Evolutionary conservation across 2,888 invertebrate genomes (phyloP), one percentile per base, ranked within the genome.

Genomic region (Eucera pruinosa): DNA sequence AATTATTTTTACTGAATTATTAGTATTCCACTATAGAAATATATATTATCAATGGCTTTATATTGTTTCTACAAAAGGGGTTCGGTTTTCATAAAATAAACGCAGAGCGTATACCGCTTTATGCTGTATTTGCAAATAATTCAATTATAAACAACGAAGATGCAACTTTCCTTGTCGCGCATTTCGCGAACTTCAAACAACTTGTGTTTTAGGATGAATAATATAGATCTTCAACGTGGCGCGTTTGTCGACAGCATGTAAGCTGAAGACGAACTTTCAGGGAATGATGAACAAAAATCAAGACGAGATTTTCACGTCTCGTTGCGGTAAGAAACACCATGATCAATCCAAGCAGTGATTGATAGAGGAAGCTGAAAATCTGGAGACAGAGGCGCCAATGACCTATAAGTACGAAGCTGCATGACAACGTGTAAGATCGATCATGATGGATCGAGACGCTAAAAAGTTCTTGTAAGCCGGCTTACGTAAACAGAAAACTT

Each of bases 311-410:
- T 69, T 54, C 64, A 55, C 60, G 64, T 41, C 62, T 71, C 68
- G 50, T 39, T 11, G 60, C 43, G 39, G 52, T 58, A 57, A 65
- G 70, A 50, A 45, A 47, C 57, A 47, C 47, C 58, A 48, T 48
- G 83, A 85, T 85, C 70, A 62, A 79, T 82, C 81, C 72, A 65
- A 54, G 55, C 65, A 33, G 83, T 82, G 88, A 87, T 86, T 86
- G 88, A 87, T 87, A 81, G 84, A 78, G 71, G 82, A 73, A 75
- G 61, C 73, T 70, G 69, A 64, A 75, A 76, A 78, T 69, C 67
- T 66, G 88, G 91, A 66, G 92, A 90, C 81, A 90, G 87, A 69
- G 90, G 90, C 84, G 92, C 92, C 54, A 90, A 88, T 86, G 91
- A 91, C 67, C 82, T 77, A 69, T 79, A 61, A 82, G 57, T 81